phyloP scores from a whole-genome alignment of 2,113 vertebrate species.

The Bagarius yarrelli region DNA sequence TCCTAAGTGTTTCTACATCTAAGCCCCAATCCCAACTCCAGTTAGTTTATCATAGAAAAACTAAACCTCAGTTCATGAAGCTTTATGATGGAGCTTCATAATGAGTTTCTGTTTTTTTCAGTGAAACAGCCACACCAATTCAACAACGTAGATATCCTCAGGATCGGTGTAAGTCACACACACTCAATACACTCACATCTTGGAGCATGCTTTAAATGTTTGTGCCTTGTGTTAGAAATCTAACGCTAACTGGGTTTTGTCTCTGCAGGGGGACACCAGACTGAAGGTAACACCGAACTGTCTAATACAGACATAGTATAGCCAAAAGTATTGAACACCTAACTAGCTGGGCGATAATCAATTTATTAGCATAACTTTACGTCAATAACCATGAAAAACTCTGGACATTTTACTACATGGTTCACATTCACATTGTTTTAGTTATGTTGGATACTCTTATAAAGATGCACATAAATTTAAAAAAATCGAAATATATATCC shows the following conservation, averaged over 20 bases:
- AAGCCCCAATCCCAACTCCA: background rate
- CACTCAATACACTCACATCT: background rate
- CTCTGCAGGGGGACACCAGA: slow-evolving; percentile 56
- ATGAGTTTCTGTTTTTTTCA: slow-evolving; percentile 9
- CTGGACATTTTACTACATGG: too few relatives aligned
- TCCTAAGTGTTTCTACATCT: background rate
- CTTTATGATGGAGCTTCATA: background rate
- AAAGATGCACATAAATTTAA: too few relatives aligned
- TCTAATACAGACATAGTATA: background rate
- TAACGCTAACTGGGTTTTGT: background rate
- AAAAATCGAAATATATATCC: too few relatives aligned
- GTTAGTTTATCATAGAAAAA: background rate
- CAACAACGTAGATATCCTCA: slow-evolving; percentile 21
- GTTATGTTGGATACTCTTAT: too few relatives aligned
- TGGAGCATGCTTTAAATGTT: background rate
- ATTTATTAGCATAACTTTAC: too few relatives aligned
- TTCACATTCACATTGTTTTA: too few relatives aligned
- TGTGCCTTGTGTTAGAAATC: background rate
- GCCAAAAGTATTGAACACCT: too few relatives aligned
- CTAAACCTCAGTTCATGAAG: background rate
- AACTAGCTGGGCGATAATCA: too few relatives aligned
- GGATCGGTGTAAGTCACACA: slow-evolving; percentile 38
- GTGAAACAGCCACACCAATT: slow-evolving; percentile 36
- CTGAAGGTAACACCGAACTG: slow-evolving; percentile 55
- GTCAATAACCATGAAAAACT: too few relatives aligned